A percentile compares a stretch with the other conserved stretches of the same genome.
Conservation (phyloP, 2,797 vertebrate genomes). For the Gephyroberyx darwinii region DNA sequence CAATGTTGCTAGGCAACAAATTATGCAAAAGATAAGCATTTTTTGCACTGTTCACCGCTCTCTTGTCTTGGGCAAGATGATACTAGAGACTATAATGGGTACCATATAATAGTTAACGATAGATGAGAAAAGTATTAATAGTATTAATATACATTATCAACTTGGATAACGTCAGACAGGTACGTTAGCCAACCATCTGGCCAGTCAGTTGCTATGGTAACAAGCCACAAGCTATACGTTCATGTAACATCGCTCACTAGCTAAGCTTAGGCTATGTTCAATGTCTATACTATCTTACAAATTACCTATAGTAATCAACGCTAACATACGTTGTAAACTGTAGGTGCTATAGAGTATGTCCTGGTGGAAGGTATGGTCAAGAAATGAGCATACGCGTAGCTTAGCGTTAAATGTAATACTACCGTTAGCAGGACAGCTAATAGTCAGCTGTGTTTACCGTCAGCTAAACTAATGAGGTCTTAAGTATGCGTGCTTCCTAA, state of each 20-base stretch:
- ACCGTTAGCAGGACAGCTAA: conserved; percentile 38
- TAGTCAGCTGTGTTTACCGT: conserved; percentile 22
- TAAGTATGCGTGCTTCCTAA: neutral
- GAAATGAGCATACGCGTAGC: neutral
- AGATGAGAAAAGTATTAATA: no score
- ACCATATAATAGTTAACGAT: no score
- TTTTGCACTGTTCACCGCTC: neutral
- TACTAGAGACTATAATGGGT: neutral
- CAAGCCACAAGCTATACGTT: conserved; percentile 36
- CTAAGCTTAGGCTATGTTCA: neutral
- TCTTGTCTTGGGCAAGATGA: neutral
- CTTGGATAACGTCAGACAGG: neutral
- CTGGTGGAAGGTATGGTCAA: conserved; percentile 37
- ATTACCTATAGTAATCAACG: neutral
- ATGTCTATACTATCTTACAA: neutral
- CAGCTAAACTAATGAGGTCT: conserved; percentile 7
- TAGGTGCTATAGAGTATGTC: neutral
- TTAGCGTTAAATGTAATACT: neutral
- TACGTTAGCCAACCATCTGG: conserved; percentile 6
- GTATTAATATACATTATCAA: no score
- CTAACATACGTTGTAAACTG: neutral
- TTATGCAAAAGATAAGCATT: neutral
- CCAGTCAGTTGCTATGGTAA: conserved; percentile 66
- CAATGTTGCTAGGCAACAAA: conserved; percentile 66
- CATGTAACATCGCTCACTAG: neutral